Percentiles rank a stretch among this genome's conserved stretches.
phyloP scores from a whole-genome alignment of 2,113 vertebrate species.

The Oncorhynchus kisutch region DNA sequence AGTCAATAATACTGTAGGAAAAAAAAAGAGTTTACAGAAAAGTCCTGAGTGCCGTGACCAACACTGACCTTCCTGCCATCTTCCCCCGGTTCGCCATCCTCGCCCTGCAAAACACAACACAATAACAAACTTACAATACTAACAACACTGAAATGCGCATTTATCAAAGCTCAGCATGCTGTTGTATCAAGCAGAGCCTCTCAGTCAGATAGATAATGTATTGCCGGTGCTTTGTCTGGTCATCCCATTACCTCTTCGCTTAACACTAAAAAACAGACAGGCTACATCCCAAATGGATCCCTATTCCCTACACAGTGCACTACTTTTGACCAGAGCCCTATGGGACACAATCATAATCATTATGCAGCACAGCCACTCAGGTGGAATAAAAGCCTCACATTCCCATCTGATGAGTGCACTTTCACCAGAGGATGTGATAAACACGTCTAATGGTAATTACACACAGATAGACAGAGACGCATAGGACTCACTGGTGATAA shows the following conservation, averaged over 20 bases:
- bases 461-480: neutral
- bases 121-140: constrained; percentile 18
- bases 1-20: too few species aligned
- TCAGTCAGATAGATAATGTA: too few species aligned
- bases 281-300: too few species aligned
- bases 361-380: constrained; percentile 2
- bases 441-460: constrained; percentile 10
- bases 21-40: too few species aligned
- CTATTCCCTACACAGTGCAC: too few species aligned
- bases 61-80: constrained; percentile 91
- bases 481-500: too few species aligned
- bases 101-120: constrained; percentile 77
- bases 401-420: constrained; percentile 30
- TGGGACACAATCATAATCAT: neutral
- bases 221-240: too few species aligned
- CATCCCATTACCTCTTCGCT: too few species aligned
- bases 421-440: constrained; percentile 9
- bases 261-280: neutral
- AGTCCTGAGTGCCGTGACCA: neutral
- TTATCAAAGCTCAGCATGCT: neutral
- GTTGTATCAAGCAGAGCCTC: too few species aligned
- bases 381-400: constrained; percentile 23
- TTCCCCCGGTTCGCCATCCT: constrained; percentile 91
- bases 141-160: neutral
- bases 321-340: too few species aligned